Percentiles rank a stretch among this genome's conserved stretches.
Evolutionary conservation across 2,888 invertebrate genomes (phyloP).

Genomic region (Baronia brevicornis): DNA sequence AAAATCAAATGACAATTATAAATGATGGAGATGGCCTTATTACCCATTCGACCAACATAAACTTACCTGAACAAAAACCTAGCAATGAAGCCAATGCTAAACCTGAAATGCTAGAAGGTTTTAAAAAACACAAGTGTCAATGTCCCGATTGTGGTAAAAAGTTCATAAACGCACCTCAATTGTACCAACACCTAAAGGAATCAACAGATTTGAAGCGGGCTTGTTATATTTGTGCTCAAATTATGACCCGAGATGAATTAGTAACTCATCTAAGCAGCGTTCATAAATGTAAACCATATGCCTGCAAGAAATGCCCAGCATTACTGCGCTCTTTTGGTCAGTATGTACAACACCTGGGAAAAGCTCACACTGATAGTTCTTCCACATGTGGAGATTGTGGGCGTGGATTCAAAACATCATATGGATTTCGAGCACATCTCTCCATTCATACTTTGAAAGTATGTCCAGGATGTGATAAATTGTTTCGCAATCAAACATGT

Average conservation of each 20-base stretch:
- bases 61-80: constrained; percentile 7
- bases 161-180: constrained; percentile 37
- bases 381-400: constrained; percentile 57
- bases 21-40: constrained; percentile 19
- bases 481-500: constrained; percentile 51
- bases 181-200: constrained; percentile 50
- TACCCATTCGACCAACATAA: no score
- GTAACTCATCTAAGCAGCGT: constrained; percentile 34
- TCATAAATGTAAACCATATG: constrained; percentile 34
- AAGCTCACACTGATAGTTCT: constrained; percentile 36
- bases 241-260: constrained; percentile 44
- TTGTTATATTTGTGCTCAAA: constrained; percentile 48
- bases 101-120: constrained; percentile 2
- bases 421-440: constrained; percentile 45
- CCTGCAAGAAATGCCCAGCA: constrained; percentile 52
- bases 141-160: constrained; percentile 49
- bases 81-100: background rate
- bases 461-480: constrained; percentile 49
- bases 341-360: constrained; percentile 31
- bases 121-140: constrained; percentile 27
- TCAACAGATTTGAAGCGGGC: constrained; percentile 46
- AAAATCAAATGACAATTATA: constrained; percentile 32
- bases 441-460: constrained; percentile 40
- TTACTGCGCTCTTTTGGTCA: constrained; percentile 31
- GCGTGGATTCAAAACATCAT: constrained; percentile 36